Evolutionary conservation across 2,113 vertebrate genomes (phyloP).

Genomic region (Tenrec ecaudatus): DNA sequence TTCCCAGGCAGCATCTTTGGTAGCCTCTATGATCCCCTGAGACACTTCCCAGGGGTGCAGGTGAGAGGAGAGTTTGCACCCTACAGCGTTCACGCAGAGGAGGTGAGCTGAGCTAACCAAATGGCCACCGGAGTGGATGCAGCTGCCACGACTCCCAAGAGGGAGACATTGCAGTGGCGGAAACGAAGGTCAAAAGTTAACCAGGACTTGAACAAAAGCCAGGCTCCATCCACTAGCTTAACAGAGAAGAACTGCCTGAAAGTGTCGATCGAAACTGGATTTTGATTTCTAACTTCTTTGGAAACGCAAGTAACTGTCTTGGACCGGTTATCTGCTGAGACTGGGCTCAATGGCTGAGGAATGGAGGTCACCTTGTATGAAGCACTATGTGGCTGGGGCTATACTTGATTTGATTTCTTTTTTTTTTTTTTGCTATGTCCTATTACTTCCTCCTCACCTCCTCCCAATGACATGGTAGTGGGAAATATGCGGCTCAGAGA

Average conservation of each 20-base stretch:
- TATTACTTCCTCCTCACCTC: neutral
- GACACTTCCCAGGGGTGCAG: neutral
- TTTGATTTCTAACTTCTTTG: conserved; percentile 50
- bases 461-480: neutral
- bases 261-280: conserved; percentile 5
- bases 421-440: too few relatives aligned
- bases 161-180: conserved; percentile 49
- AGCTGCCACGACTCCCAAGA: neutral
- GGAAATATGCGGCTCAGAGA: conserved; percentile 2
- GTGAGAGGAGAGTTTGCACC: accelerated
- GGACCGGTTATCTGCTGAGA: conserved; percentile 19
- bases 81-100: conserved; percentile 52
- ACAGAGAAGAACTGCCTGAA: conserved; percentile 57
- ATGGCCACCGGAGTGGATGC: too few relatives aligned
- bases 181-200: conserved; percentile 70
- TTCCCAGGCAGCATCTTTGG: neutral
- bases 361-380: neutral
- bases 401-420: too few relatives aligned
- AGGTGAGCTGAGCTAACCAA: too few relatives aligned
- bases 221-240: neutral
- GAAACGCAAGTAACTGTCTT: conserved; percentile 26
- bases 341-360: neutral
- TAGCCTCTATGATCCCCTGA: accelerated
- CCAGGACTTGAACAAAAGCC: conserved; percentile 55
- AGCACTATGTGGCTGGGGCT: neutral